Conservation (phyloP, 2,888 invertebrate genomes). For the Epinotia ramella region DNA sequence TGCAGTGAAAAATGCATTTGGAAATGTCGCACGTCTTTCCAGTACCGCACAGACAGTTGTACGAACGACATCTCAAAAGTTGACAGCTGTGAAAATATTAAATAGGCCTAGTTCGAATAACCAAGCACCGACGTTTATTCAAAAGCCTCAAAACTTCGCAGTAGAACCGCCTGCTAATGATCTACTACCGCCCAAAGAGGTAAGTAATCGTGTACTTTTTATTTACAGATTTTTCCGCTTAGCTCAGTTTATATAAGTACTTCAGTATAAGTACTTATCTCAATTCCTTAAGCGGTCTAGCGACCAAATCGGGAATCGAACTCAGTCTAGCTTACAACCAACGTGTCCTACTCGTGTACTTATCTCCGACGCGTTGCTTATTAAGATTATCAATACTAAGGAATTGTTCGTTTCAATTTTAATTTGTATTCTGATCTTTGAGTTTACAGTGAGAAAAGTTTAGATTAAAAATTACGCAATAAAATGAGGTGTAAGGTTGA, state of each 20-base stretch:
- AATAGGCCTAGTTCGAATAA: neutral
- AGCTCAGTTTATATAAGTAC: neutral
- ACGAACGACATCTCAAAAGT: neutral
- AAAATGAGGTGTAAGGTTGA: too few species aligned
- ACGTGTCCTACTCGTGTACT: too few species aligned
- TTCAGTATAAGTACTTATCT: neutral
- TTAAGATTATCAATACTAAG: too few species aligned
- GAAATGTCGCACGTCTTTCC: neutral
- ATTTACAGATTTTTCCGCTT: neutral
- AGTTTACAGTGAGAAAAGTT: too few species aligned
- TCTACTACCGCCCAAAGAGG: constrained; percentile 61
- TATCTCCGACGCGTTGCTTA: too few species aligned
- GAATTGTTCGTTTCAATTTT: too few species aligned
- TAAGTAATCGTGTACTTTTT: neutral
- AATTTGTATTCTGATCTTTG: too few species aligned
- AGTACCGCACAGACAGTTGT: neutral
- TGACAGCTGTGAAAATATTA: constrained; percentile 8
- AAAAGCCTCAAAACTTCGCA: neutral
- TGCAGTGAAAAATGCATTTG: neutral
- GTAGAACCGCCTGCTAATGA: constrained; percentile 51
- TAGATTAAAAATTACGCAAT: too few species aligned
- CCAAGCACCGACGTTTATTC: neutral
- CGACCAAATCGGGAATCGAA: neutral
- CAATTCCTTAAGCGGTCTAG: too few species aligned
- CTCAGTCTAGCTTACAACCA: neutral